A percentile compares a stretch with the other conserved stretches of the same genome.
Evolutionary conservation across 2,797 vertebrate species (phyloP).

Genomic region (Sebastes trivittatus): DNA sequence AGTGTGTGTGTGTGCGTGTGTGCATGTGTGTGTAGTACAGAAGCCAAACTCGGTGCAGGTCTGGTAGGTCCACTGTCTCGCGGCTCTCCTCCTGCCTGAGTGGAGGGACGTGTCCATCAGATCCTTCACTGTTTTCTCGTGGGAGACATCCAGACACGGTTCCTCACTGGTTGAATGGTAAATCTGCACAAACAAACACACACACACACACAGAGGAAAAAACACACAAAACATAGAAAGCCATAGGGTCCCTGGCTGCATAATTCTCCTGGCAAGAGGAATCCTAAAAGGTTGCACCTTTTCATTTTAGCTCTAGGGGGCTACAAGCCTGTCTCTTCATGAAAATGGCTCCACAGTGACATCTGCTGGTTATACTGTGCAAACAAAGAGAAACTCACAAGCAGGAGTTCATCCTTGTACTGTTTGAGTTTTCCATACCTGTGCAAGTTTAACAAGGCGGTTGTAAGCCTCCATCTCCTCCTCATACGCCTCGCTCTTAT

Average conservation of each 20-base stretch:
- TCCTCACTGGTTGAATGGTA: slow-evolving; percentile 60
- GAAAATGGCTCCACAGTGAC: slow-evolving; percentile 34
- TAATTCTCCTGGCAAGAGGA: background rate
- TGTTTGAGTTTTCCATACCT: slow-evolving; percentile 42
- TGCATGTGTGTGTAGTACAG: slow-evolving; percentile 75
- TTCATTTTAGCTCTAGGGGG: background rate
- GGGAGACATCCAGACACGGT: slow-evolving; percentile 80
- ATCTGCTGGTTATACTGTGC: slow-evolving; percentile 52
- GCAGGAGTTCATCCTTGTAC: background rate
- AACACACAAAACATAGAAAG: background rate
- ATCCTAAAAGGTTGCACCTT: background rate
- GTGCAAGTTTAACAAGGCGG: slow-evolving; percentile 62
- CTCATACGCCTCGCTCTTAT: slow-evolving; percentile 29
- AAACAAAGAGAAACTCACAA: background rate
- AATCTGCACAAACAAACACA: slow-evolving; percentile 63
- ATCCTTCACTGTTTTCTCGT: slow-evolving; percentile 67
- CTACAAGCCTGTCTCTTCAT: background rate
- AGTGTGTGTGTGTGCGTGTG: background rate
- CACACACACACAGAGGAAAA: background rate
- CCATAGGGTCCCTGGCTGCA: background rate
- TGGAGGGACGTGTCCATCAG: slow-evolving; percentile 75
- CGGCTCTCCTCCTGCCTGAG: slow-evolving; percentile 44
- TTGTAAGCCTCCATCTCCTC: slow-evolving; percentile 47
- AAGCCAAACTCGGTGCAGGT: slow-evolving; percentile 91
- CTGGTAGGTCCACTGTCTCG: slow-evolving; percentile 89